Percentiles rank a stretch among this genome's conserved stretches.
Evolutionary conservation across 2,113 vertebrate species (phyloP).

Genomic region (Python bivittatus): DNA sequence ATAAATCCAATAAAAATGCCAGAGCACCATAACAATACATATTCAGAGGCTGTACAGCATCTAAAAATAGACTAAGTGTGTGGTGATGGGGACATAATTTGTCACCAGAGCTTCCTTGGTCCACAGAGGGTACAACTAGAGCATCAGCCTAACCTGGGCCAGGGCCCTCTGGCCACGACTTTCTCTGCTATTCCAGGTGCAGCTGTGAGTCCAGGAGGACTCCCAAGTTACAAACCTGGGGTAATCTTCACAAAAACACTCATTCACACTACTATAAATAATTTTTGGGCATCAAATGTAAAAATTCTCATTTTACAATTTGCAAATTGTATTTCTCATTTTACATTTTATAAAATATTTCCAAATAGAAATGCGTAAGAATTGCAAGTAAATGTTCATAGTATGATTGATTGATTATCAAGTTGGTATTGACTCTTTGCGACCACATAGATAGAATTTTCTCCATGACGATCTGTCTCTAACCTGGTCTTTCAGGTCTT

Average conservation of each 20-base stretch:
- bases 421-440: background rate
- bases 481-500: background rate
- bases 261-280: background rate
- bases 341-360: background rate
- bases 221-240: background rate
- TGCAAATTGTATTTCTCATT: background rate
- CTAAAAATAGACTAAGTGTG: background rate
- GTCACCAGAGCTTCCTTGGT: background rate
- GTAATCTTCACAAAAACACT: background rate
- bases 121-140: background rate
- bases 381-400: background rate
- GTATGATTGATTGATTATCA: background rate
- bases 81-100: background rate
- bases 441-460: background rate
- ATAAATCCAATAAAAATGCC: background rate
- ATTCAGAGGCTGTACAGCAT: background rate
- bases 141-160: background rate
- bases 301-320: background rate
- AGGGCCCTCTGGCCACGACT: background rate
- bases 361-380: background rate
- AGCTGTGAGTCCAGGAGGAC: background rate
- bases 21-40: background rate
- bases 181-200: background rate
- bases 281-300: background rate
- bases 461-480: background rate